A percentile compares a stretch with the other conserved stretches of the same genome.
Evolutionary conservation across 2,113 vertebrate genomes (phyloP).

Genomic region (Anhinga rufa): DNA sequence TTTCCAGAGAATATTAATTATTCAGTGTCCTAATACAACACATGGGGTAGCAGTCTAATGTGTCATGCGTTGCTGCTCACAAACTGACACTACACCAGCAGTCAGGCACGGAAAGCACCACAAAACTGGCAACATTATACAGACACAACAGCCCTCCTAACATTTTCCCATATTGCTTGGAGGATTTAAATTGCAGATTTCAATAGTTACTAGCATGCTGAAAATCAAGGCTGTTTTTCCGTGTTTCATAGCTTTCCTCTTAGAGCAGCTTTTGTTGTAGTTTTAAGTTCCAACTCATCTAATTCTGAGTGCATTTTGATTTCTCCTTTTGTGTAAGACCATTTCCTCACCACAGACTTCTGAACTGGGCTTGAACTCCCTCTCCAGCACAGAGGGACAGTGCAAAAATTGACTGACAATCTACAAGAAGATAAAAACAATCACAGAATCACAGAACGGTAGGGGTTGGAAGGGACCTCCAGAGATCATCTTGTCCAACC

Average conservation of each 20-base stretch:
- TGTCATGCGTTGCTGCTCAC: not conserved
- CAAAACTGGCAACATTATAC: not conserved
- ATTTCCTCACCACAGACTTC: not conserved
- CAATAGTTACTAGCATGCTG: not conserved
- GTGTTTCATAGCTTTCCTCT: not conserved
- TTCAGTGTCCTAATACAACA: not conserved
- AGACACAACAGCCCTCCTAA: not conserved
- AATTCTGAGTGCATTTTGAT: not conserved
- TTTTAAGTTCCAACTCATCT: not conserved
- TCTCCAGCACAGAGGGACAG: not conserved
- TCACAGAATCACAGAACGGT: too few relatives aligned
- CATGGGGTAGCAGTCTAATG: not conserved
- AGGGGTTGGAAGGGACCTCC: too few relatives aligned
- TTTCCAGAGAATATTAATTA: not conserved
- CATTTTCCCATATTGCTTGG: not conserved
- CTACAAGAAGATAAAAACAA: not conserved
- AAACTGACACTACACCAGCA: not conserved
- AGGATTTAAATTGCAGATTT: not conserved
- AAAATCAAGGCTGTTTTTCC: not conserved
- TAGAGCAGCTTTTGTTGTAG: not conserved
- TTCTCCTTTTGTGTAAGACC: not conserved
- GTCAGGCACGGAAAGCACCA: not conserved
- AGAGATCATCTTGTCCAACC: too few relatives aligned
- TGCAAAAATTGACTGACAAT: not conserved
- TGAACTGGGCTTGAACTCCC: not conserved